These are phyloP conservation scores for Brachionus asplanchnoidis DNA, from an alignment of 1,140 invertebrate genomes.

Conservation along the genomic window DNA sequence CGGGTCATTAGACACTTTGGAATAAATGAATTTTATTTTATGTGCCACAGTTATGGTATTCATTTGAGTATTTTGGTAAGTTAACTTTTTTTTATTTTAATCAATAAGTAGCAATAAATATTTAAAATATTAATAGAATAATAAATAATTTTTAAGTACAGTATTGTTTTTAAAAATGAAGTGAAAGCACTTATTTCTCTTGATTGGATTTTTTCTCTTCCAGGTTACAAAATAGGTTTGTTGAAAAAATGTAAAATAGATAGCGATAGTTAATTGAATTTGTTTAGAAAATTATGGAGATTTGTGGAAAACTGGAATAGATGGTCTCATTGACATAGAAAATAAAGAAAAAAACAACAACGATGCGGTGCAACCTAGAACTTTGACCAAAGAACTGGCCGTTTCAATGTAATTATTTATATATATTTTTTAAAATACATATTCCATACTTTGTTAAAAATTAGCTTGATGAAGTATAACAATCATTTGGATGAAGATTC, in stretches of 20 bases:
- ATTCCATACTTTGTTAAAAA: not conserved
- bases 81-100: not conserved
- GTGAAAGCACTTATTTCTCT: not conserved
- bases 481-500: slow-evolving; percentile 16
- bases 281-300: not conserved
- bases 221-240: slow-evolving; percentile 21
- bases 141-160: not conserved
- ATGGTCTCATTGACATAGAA: slow-evolving; percentile 3
- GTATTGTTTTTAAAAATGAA: slow-evolving; percentile 29
- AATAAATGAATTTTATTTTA: slow-evolving; percentile 18
- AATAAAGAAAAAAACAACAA: not conserved
- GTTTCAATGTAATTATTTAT: not conserved
- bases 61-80: slow-evolving; percentile 21
- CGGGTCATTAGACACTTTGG: not conserved
- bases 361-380: not conserved
- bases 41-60: slow-evolving; percentile 38
- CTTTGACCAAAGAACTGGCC: not conserved
- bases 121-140: too few relatives aligned
- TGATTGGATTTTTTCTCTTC: slow-evolving; percentile 37
- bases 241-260: not conserved
- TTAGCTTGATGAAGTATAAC: slow-evolving; percentile 26
- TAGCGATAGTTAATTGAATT: not conserved
- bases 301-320: not conserved
- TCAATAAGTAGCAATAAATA: not conserved
- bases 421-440: too few relatives aligned